phyloP scores from a whole-genome alignment of 1,140 invertebrate genomes.

The Micrasema longulum region DNA sequence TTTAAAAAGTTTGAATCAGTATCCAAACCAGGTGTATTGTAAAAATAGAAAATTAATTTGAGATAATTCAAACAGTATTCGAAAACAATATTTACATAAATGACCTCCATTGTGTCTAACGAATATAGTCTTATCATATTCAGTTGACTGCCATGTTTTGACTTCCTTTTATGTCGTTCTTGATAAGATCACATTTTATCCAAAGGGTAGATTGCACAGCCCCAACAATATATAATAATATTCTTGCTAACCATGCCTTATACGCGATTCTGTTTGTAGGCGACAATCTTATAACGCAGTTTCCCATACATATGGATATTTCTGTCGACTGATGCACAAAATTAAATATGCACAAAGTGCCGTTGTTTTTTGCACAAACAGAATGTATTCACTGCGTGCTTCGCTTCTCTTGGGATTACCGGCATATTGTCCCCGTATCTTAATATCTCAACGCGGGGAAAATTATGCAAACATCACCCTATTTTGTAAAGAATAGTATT shows the following conservation, averaged over 20 bases:
- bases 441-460: no score
- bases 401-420: no score
- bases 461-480: no score
- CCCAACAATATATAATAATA: neutral
- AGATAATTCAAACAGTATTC: no score
- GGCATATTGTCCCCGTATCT: no score
- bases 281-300: conserved; percentile 37
- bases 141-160: conserved; percentile 14
- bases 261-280: conserved; percentile 35
- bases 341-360: conserved; percentile 24
- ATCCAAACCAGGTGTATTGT: no score
- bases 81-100: neutral
- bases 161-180: conserved; percentile 11
- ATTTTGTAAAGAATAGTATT: no score
- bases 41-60: no score
- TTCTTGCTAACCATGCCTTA: conserved; percentile 6
- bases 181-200: conserved; percentile 3
- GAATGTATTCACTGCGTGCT: neutral
- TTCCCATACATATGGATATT: conserved; percentile 27
- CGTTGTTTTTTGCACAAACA: neutral
- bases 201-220: neutral
- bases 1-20: no score
- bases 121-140: neutral
- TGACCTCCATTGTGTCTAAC: neutral
- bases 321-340: conserved; percentile 17